Percentiles rank a stretch among this genome's conserved stretches.
Evolutionary conservation across 2,888 invertebrate species (phyloP).

Genomic region (Strigamia crassipes): DNA sequence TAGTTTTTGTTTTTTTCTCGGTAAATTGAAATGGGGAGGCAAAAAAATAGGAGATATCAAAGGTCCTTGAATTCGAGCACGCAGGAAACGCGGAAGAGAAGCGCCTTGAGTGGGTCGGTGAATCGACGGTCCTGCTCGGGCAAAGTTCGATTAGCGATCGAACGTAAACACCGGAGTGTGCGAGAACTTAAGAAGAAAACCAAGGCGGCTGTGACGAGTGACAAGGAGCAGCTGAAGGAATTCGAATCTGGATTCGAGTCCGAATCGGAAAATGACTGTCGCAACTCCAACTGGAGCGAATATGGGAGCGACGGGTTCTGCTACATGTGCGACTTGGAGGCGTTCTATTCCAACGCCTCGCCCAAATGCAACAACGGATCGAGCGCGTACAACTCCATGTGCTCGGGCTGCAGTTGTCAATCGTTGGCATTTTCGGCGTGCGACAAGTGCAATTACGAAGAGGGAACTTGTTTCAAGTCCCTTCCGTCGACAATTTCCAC

Average conservation of each 20-base stretch:
- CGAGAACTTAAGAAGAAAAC: neutral
- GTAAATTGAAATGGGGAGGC: conserved; percentile 45
- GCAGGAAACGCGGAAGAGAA: neutral
- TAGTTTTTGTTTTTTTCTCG: neutral
- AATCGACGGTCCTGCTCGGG: conserved; percentile 49
- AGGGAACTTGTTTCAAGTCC: neutral
- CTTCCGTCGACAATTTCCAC: neutral
- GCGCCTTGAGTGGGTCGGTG: conserved; percentile 10
- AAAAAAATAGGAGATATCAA: conserved; percentile 34
- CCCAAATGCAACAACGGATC: neutral
- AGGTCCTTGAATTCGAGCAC: neutral
- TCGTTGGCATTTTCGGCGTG: neutral
- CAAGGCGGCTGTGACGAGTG: neutral
- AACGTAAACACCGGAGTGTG: conserved; percentile 44
- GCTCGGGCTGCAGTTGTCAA: neutral
- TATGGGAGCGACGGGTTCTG: neutral
- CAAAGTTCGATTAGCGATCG: conserved; percentile 48
- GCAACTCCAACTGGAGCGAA: neutral
- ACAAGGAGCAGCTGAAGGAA: neutral
- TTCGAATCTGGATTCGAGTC: conserved; percentile 10
- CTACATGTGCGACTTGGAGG: neutral
- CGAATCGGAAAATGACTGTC: neutral
- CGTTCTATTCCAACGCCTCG: neutral
- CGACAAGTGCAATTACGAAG: neutral
- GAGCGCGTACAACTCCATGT: neutral